Base-by-base conservation (phyloP, 2,797 vertebrate genomes). In the Fundulus diaphanus region DNA sequence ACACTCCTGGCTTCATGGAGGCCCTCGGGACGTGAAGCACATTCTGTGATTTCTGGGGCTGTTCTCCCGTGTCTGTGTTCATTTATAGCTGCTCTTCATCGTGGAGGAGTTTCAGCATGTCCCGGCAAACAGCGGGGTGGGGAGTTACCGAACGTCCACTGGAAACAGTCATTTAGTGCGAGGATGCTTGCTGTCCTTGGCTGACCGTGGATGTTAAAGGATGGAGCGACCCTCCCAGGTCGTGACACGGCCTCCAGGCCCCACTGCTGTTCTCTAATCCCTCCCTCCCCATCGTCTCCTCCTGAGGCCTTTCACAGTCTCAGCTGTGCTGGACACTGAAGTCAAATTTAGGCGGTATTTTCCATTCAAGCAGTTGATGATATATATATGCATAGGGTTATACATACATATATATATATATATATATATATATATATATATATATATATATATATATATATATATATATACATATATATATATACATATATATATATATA, bases 51-150 rank as follows among this genome's bases (percentile, higher is more conserved):
- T 95, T 94, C 93, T 93, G 92, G 93, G 90, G 93, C 95, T 96
- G 92, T 95, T 96, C 95, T 96, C 94, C 90, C 90, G 93, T 94
- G 94, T 92, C 92, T 92, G 87, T 96, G 88, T 95, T 93, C 95
- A 92, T 96, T 96, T 96, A 95, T 96, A 95, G 94, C 93, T 91
- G 94, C 95, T 95, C 93, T 93, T 95, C 93, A 94, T 93, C 94
- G 82, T 88, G 94, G 94, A 95, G 94, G 94, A 96, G 93, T 94
- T 93, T 84, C 90, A 91, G 87, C 92, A 87, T 84, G 90, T 91
- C 94, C 94, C 92, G 80, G 86, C 84, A 89, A 93, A 87, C 83
- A 89, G 73, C 69, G 1, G 70, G 74, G 68, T 29, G 67, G 91
- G 77, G 79, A 92, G 88, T 54, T 81, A 88, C 77, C 61, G 76